Conservation (phyloP, 2,888 invertebrate species). For the Heliconius ethilla region DNA sequence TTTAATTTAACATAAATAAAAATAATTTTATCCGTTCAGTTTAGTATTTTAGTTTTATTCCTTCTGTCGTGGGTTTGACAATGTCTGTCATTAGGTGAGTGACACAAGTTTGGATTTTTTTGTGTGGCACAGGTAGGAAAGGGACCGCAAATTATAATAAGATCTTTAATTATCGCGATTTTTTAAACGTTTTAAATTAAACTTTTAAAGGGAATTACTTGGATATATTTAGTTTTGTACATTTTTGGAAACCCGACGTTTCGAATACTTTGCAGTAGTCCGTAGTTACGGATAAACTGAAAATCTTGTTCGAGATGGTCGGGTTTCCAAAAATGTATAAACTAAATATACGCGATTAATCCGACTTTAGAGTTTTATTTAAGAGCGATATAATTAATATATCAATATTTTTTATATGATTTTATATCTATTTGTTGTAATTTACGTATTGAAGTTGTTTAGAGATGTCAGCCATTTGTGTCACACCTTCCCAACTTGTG, state of each 20-base stretch:
- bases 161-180: neutral
- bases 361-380: neutral
- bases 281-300: no score
- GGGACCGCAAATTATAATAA: constrained; percentile 49
- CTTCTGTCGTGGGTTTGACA: constrained; percentile 37
- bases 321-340: no score
- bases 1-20: constrained; percentile 32
- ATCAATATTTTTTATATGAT: neutral
- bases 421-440: neutral
- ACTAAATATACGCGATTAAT: neutral
- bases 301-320: no score
- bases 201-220: neutral
- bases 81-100: constrained; percentile 71
- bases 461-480: constrained; percentile 56
- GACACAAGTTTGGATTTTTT: constrained; percentile 78
- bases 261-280: no score
- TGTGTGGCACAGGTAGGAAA: constrained; percentile 82
- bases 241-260: no score
- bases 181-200: neutral
- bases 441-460: neutral
- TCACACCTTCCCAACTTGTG: constrained; percentile 83
- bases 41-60: constrained; percentile 28
- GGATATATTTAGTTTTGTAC: neutral
- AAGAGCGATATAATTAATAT: neutral
- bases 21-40: constrained; percentile 9